Evolutionary conservation across 2,113 vertebrate genomes (phyloP).

Genomic region (Malaclemys terrapin): DNA sequence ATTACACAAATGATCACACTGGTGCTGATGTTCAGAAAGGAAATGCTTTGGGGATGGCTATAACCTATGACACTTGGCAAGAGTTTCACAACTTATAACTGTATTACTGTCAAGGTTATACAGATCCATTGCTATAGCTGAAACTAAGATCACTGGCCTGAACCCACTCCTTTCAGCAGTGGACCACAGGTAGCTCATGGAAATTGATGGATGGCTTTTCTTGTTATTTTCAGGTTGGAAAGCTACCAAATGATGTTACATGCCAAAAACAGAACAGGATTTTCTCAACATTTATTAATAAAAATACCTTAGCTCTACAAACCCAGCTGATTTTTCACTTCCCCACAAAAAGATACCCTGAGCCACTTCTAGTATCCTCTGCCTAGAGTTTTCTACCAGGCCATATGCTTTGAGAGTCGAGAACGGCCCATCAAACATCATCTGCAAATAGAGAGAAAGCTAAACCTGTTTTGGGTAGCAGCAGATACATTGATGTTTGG

Average conservation of each 20-base stretch:
- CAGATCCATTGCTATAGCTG: constrained; percentile 11
- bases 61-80: constrained; percentile 15
- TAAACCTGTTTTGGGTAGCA: too few species aligned
- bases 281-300: background rate
- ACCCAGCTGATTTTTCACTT: background rate
- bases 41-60: background rate
- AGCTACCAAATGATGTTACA: background rate
- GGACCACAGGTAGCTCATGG: background rate
- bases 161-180: background rate
- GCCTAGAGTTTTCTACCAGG: background rate
- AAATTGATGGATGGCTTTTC: constrained; percentile 3
- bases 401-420: background rate
- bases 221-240: constrained; percentile 15
- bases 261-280: background rate
- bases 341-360: background rate
- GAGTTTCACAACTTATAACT: background rate
- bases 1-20: background rate
- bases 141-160: background rate
- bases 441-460: too few species aligned
- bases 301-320: background rate
- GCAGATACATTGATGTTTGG: too few species aligned
- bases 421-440: too few species aligned
- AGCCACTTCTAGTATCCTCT: background rate
- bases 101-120: background rate
- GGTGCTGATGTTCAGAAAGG: constrained; percentile 20